phyloP scores from a whole-genome alignment of 2,888 invertebrate genomes.

The Gasteruption jaculator region DNA sequence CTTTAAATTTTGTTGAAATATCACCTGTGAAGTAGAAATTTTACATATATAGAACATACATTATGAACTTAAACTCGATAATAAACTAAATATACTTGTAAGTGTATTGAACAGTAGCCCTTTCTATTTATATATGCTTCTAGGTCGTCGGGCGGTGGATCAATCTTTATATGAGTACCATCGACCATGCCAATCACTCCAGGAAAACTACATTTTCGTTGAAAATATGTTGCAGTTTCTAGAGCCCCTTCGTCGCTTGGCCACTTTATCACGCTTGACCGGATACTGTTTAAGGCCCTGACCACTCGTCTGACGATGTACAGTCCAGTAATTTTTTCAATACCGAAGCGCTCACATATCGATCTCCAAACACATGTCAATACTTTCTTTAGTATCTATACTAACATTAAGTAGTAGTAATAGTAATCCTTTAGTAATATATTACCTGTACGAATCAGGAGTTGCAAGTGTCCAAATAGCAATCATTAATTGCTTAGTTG shows the following conservation, averaged over 20 bases:
- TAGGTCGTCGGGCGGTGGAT: slow-evolving; percentile 3
- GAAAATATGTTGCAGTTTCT: neutral
- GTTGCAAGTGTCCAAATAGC: slow-evolving; percentile 10
- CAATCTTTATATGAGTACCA: slow-evolving; percentile 11
- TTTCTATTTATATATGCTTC: slow-evolving; percentile 14
- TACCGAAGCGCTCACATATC: too few relatives aligned
- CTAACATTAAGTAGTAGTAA: slow-evolving; percentile 9
- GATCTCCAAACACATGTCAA: too few relatives aligned
- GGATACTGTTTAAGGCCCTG: slow-evolving; percentile 2
- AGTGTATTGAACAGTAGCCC: slow-evolving; percentile 11
- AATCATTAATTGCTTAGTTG: slow-evolving; percentile 9
- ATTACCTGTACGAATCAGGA: too few relatives aligned
- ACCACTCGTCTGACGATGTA: slow-evolving; percentile 9
- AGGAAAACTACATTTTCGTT: slow-evolving; percentile 12
- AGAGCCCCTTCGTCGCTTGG: slow-evolving; percentile 6
- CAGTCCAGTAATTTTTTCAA: too few relatives aligned
- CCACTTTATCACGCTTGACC: slow-evolving; percentile 6
- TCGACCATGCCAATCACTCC: too few relatives aligned
- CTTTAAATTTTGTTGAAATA: too few relatives aligned
- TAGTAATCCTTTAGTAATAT: too few relatives aligned
- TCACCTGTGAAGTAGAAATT: too few relatives aligned
- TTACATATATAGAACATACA: too few relatives aligned
- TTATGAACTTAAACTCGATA: too few relatives aligned
- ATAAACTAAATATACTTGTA: slow-evolving; percentile 11
- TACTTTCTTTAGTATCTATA: slow-evolving; percentile 1